Conservation (phyloP, 2,113 vertebrate species). For the Prochilodus magdalenae region DNA sequence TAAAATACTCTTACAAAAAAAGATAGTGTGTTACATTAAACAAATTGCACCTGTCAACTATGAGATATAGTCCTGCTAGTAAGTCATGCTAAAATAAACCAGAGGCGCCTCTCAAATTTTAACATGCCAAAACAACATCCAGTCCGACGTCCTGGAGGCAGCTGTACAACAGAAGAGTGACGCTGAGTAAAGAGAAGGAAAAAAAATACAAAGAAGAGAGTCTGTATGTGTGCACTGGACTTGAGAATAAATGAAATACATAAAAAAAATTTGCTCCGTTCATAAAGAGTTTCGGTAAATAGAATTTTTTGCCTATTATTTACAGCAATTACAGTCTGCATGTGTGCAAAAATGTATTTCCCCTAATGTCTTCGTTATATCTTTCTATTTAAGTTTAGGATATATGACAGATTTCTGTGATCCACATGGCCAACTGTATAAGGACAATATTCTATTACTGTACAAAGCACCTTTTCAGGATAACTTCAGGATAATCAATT, state of each 20-base stretch:
- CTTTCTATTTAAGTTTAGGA: conserved; percentile 78
- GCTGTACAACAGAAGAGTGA: conserved; percentile 50
- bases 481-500: conserved; percentile 51
- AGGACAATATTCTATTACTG: conserved; percentile 76
- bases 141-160: conserved; percentile 58
- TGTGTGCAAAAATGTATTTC: conserved; percentile 66
- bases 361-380: conserved; percentile 56
- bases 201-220: conserved; percentile 44
- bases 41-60: conserved; percentile 81
- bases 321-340: conserved; percentile 60
- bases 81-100: conserved; percentile 71
- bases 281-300: conserved; percentile 59
- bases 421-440: conserved; percentile 66
- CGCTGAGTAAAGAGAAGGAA: conserved; percentile 51
- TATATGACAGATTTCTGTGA: conserved; percentile 77
- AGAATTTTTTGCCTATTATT: conserved; percentile 60
- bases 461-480: conserved; percentile 82
- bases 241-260: conserved; percentile 59
- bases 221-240: conserved; percentile 72
- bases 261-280: conserved; percentile 48
- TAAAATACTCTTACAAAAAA: conserved; percentile 83
- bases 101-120: conserved; percentile 58
- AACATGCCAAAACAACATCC: conserved; percentile 59
- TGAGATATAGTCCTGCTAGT: conserved; percentile 75
- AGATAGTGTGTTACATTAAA: conserved; percentile 78